Conservation (phyloP, 2,888 invertebrate genomes). For the Belgica antarctica region DNA sequence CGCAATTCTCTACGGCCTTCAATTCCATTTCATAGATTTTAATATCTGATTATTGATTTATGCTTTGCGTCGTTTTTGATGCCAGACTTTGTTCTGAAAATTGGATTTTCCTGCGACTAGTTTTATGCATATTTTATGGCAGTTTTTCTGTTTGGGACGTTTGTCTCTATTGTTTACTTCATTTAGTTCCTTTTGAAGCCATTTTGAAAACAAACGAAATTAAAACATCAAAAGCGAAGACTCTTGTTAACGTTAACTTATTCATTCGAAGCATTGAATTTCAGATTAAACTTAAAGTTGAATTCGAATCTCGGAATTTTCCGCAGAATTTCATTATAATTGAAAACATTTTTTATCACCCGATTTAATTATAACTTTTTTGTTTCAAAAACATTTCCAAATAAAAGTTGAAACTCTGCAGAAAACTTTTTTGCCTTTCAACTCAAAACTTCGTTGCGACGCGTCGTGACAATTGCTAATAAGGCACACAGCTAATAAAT, state of each 20-base stretch:
- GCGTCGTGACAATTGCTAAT: constrained; percentile 65
- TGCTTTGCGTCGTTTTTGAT: neutral
- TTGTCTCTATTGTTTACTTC: constrained; percentile 4
- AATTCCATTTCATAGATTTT: neutral
- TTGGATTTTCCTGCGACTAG: constrained; percentile 3
- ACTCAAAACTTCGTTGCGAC: constrained; percentile 6
- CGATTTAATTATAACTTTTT: constrained; percentile 37
- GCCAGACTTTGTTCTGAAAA: neutral
- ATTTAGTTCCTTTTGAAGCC: neutral
- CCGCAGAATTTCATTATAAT: neutral
- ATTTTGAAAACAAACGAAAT: neutral
- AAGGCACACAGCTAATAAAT: constrained; percentile 76
- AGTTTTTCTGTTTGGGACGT: neutral
- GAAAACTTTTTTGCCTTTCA: neutral
- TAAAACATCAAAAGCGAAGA: neutral
- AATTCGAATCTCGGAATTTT: neutral
- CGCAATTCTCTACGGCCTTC: constrained; percentile 12
- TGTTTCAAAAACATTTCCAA: neutral
- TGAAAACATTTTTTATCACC: constrained; percentile 32
- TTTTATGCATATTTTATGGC: neutral
- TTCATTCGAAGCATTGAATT: too few relatives aligned
- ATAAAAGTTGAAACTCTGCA: neutral
- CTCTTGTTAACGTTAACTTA: neutral
- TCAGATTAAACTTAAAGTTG: neutral
- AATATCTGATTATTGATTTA: constrained; percentile 27